A percentile compares a stretch with the other conserved stretches of the same genome.
Evolutionary conservation across 1,140 invertebrate species (phyloP).

Genomic region (Amyelois transitella): DNA sequence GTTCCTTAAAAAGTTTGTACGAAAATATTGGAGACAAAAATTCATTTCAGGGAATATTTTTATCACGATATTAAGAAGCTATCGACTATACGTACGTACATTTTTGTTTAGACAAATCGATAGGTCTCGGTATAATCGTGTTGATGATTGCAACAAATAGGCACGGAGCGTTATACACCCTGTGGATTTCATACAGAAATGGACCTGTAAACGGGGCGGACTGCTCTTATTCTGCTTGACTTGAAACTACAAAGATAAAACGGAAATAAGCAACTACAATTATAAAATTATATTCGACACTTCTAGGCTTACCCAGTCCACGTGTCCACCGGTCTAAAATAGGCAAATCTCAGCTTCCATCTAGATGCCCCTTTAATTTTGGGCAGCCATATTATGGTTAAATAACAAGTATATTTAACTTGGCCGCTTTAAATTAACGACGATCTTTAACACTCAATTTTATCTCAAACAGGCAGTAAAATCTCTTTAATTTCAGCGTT

Average conservation of each 20-base stretch:
- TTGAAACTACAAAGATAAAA: too few species aligned
- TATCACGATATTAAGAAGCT: not conserved
- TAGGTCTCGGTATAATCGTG: too few species aligned
- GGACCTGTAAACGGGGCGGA: too few species aligned
- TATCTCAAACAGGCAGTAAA: slow-evolving; percentile 25
- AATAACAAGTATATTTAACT: not conserved
- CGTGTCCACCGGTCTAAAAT: not conserved
- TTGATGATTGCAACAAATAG: too few species aligned
- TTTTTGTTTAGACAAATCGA: too few species aligned
- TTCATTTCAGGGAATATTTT: not conserved
- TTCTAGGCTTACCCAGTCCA: not conserved
- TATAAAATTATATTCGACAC: not conserved
- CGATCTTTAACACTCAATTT: not conserved
- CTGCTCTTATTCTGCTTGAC: too few species aligned
- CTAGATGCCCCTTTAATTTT: not conserved
- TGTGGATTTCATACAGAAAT: too few species aligned
- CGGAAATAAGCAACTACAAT: too few species aligned
- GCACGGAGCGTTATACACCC: too few species aligned
- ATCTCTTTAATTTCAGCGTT: slow-evolving; percentile 38
- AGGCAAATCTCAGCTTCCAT: not conserved
- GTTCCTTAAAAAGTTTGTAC: not conserved
- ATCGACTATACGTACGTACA: too few species aligned
- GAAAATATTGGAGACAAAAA: not conserved
- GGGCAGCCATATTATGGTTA: not conserved
- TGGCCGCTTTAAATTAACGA: not conserved